A percentile compares a stretch with the other conserved stretches of the same genome.
These are phyloP conservation scores for Tholera decimalis DNA, from an alignment of 2,888 invertebrate species.

Conservation along the genomic window DNA sequence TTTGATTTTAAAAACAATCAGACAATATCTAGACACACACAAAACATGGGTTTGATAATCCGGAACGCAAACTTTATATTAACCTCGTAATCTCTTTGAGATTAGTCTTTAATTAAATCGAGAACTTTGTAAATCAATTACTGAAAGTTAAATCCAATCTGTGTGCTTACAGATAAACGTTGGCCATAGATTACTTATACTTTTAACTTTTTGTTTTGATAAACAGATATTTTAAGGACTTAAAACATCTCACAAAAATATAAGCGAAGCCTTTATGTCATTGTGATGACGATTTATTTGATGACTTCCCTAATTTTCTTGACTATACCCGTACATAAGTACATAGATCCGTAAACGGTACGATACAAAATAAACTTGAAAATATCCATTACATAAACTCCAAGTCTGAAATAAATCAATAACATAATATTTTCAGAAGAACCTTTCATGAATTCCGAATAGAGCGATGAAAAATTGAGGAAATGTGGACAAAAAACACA, in stretches of 20 bases:
- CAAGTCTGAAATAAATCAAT: neutral
- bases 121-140: constrained; percentile 35
- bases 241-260: too few species aligned
- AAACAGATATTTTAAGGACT: neutral
- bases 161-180: neutral
- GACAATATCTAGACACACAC: constrained; percentile 11
- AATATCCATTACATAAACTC: constrained; percentile 7
- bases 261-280: neutral
- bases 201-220: neutral
- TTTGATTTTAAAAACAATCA: neutral
- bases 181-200: neutral
- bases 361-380: too few species aligned
- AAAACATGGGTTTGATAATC: constrained; percentile 16
- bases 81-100: constrained; percentile 27
- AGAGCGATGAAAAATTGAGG: constrained; percentile 23
- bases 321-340: neutral
- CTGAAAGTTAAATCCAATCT: constrained; percentile 3
- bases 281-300: neutral
- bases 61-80: constrained; percentile 39
- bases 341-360: neutral
- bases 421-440: constrained; percentile 8
- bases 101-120: constrained; percentile 37
- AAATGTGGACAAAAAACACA: constrained; percentile 25
- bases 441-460: constrained; percentile 33
- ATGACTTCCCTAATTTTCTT: neutral